Conservation (phyloP, 2,888 invertebrate genomes). For the Apotomis betuletana region DNA sequence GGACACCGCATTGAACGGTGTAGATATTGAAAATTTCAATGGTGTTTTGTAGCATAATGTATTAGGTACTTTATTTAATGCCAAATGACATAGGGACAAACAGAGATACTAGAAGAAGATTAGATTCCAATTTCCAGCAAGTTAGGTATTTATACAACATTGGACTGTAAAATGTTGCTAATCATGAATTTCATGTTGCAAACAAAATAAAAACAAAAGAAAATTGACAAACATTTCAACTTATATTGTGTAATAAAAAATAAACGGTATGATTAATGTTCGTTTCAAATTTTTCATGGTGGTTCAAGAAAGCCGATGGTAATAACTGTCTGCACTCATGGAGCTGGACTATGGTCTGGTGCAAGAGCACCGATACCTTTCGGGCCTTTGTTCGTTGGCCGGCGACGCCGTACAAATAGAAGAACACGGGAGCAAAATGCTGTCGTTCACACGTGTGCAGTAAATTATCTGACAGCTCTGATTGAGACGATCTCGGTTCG, state of each 20-base stretch:
- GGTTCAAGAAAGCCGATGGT: conserved; percentile 4
- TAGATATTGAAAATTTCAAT: neutral
- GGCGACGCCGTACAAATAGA: conserved; percentile 31
- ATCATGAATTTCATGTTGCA: too few species aligned
- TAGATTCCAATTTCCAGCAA: too few species aligned
- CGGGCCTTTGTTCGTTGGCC: conserved; percentile 21
- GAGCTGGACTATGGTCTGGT: neutral
- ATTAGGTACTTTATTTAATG: too few species aligned
- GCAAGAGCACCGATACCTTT: neutral
- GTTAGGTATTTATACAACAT: too few species aligned
- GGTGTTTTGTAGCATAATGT: too few species aligned
- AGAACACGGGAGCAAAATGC: conserved; percentile 7
- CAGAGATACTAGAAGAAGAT: too few species aligned
- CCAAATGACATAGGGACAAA: too few species aligned
- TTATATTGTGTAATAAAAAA: neutral
- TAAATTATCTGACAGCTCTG: conserved; percentile 10
- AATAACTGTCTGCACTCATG: conserved; percentile 7
- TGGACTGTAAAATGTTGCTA: too few species aligned
- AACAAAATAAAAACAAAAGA: too few species aligned
- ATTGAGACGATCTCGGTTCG: neutral
- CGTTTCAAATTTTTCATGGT: neutral
- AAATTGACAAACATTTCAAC: neutral
- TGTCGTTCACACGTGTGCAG: conserved; percentile 16
- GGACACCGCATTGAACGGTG: neutral
- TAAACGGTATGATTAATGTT: neutral